Conservation (phyloP, 2,888 invertebrate species). For the Caenorhabditis japonica region DNA sequence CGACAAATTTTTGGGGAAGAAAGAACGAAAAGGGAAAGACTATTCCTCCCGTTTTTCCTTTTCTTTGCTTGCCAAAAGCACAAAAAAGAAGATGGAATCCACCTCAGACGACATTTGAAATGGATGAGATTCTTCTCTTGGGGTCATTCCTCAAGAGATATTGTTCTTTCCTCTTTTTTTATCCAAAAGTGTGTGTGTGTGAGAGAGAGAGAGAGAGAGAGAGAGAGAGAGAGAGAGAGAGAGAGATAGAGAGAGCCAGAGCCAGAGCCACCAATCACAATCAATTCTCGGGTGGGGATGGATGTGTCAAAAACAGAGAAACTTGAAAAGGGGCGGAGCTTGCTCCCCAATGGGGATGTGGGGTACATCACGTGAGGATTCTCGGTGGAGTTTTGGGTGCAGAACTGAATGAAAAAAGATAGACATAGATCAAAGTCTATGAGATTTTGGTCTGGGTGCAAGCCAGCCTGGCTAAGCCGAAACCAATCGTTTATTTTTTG, state of each 20-base stretch:
- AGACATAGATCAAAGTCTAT: too few species aligned
- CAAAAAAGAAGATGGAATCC: slow-evolving; percentile 17
- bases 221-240: too few species aligned
- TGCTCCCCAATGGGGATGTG: background rate
- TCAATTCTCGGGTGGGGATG: slow-evolving; percentile 35
- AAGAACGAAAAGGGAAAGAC: slow-evolving; percentile 15
- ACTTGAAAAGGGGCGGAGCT: slow-evolving; percentile 16
- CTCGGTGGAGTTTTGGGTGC: too few species aligned
- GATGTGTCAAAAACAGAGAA: slow-evolving; percentile 1
- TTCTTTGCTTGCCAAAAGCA: slow-evolving; percentile 13
- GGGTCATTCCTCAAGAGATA: slow-evolving; percentile 39
- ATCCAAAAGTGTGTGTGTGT: too few species aligned
- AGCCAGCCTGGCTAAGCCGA: too few species aligned
- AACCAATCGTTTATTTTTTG: too few species aligned
- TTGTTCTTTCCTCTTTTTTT: too few species aligned
- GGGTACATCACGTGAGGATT: background rate
- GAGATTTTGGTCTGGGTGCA: too few species aligned
- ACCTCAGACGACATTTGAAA: slow-evolving; percentile 56
- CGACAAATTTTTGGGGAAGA: slow-evolving; percentile 35
- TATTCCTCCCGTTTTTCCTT: too few species aligned
- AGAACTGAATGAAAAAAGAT: too few species aligned
- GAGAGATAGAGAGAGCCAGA: too few species aligned
- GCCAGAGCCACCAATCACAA: slow-evolving; percentile 26
- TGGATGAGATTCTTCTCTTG: slow-evolving; percentile 56
- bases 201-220: too few species aligned